Evolutionary conservation across 2,113 vertebrate species (phyloP).

Genomic region (Saccopteryx leptura): DNA sequence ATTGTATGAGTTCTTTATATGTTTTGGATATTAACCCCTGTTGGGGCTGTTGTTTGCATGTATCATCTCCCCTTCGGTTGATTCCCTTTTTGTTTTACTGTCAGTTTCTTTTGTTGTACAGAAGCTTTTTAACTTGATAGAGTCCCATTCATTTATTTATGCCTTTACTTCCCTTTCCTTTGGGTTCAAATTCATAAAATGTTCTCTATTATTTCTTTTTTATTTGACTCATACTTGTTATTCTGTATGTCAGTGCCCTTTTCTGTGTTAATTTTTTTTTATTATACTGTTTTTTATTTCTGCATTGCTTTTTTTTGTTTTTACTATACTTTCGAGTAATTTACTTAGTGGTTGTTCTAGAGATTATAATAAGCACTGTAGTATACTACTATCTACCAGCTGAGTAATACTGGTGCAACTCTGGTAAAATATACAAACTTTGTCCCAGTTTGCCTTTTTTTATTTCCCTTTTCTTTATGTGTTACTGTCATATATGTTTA

Average conservation of each 20-base stretch:
- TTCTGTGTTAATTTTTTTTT: constrained; percentile 19
- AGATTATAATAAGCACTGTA: background rate
- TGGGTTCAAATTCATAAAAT: background rate
- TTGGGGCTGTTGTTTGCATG: background rate
- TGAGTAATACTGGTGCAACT: background rate
- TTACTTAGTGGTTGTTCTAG: background rate
- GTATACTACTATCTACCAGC: background rate
- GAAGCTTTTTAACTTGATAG: background rate
- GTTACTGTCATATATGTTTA: background rate
- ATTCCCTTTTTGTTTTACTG: background rate
- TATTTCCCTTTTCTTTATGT: background rate
- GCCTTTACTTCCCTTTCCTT: background rate
- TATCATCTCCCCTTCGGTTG: background rate
- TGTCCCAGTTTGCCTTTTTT: background rate
- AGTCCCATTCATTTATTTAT: background rate
- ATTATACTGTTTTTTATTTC: constrained; percentile 9
- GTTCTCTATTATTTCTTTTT: background rate
- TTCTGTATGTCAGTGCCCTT: background rate
- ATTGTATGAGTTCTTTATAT: background rate
- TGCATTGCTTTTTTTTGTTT: background rate
- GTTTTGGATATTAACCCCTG: background rate
- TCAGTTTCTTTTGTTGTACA: background rate
- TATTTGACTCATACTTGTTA: background rate
- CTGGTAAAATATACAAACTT: background rate
- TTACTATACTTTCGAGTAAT: background rate